phyloP scores from a whole-genome alignment of 2,113 vertebrate species.

The Oxyura jamaicensis region DNA sequence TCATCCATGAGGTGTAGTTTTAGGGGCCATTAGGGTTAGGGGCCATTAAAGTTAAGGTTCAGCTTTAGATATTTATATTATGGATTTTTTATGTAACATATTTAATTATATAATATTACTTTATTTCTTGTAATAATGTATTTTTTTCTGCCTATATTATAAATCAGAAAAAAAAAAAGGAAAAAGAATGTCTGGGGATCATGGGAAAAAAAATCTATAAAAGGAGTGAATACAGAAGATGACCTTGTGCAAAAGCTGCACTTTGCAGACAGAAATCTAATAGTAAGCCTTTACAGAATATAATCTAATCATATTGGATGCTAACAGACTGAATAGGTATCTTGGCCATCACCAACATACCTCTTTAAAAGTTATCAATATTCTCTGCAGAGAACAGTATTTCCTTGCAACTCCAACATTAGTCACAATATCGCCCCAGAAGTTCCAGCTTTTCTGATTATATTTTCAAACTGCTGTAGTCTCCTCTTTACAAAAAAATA shows the following conservation, averaged over 20 bases:
- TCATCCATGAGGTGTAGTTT: no score
- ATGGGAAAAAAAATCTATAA: background rate
- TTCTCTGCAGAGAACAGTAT: background rate
- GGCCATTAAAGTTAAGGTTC: no score
- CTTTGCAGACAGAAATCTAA: no score
- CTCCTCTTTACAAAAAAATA: no score
- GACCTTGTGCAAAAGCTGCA: background rate
- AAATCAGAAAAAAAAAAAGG: no score
- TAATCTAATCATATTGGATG: fast-evolving
- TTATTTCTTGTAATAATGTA: no score
- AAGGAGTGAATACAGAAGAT: background rate
- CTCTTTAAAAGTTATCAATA: background rate
- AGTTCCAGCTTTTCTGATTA: background rate
- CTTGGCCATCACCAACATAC: background rate
- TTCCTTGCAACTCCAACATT: background rate
- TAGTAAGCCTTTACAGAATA: fast-evolving
- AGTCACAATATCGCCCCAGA: background rate
- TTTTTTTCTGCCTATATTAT: no score
- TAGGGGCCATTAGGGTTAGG: no score
- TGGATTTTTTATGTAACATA: no score
- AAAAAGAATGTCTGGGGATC: background rate
- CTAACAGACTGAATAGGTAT: background rate
- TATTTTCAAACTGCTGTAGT: background rate
- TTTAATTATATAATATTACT: no score
- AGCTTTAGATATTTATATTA: no score